A percentile compares a stretch with the other conserved stretches of the same genome.
These are phyloP conservation scores for Platygyra sinensis DNA, from an alignment of 64 coral and sea anemone species.

Conservation along the genomic window DNA sequence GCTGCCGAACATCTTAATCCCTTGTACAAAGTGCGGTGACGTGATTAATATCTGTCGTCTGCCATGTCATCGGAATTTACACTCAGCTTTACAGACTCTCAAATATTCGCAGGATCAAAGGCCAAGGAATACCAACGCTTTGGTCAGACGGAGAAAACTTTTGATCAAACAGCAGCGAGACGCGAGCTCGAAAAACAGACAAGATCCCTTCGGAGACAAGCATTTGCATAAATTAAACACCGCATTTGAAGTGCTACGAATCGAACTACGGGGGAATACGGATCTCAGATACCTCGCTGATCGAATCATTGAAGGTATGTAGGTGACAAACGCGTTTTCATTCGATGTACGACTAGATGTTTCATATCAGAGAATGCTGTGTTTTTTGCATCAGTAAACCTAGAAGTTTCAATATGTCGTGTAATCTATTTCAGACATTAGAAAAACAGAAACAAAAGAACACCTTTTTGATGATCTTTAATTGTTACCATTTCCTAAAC, in stretches of 20 bases:
- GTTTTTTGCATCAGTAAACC: not conserved
- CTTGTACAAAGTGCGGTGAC: conserved; percentile 46
- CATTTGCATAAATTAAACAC: conserved; percentile 69
- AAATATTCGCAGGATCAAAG: conserved; percentile 53
- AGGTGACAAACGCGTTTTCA: not conserved
- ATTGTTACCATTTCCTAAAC: not conserved
- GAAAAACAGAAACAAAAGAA: not conserved
- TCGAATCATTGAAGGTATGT: conserved; percentile 11
- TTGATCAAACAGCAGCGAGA: conserved; percentile 53
- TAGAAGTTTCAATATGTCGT: not conserved
- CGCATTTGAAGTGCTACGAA: conserved; percentile 56
- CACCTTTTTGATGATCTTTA: not conserved
- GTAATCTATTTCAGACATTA: not conserved
- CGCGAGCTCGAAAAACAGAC: not conserved
- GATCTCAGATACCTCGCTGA: conserved; percentile 9
- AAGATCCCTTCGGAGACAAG: conserved; percentile 31
- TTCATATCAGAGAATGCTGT: not conserved
- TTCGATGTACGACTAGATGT: no score
- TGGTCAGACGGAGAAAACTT: conserved; percentile 51
- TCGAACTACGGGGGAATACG: conserved; percentile 23
- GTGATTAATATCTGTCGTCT: conserved; percentile 63
- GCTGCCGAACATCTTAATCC: conserved; percentile 60
- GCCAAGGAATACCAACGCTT: conserved; percentile 29
- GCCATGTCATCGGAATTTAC: conserved; percentile 53
- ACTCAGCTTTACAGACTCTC: conserved; percentile 50